Conservation (phyloP, 1,140 invertebrate genomes). For the Nasonia vitripennis region DNA sequence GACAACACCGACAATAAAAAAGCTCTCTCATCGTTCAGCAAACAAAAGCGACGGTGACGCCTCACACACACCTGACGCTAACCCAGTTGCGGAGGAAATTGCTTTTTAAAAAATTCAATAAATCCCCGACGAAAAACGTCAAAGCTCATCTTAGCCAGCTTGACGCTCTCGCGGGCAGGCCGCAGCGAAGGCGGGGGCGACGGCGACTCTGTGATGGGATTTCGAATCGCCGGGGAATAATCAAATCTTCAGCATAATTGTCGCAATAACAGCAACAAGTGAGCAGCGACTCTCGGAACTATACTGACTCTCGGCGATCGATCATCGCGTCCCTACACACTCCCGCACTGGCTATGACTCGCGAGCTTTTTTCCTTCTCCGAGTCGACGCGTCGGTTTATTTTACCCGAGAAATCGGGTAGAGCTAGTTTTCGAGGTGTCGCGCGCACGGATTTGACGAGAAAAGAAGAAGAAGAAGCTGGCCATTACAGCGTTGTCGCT, state of each 20-base stretch:
- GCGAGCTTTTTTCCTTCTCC: not conserved
- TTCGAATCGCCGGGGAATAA: not conserved
- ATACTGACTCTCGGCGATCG: not conserved
- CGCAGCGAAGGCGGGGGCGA: too few species aligned
- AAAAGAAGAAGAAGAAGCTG: not conserved
- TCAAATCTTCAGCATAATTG: constrained; percentile 41
- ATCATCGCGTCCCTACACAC: not conserved
- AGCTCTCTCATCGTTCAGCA: not conserved
- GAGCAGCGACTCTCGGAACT: constrained; percentile 7
- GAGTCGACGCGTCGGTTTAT: not conserved
- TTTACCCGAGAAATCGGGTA: not conserved
- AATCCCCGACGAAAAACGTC: not conserved
- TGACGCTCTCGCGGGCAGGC: not conserved
- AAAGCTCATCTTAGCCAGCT: not conserved
- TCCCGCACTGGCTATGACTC: not conserved
- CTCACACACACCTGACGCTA: not conserved
- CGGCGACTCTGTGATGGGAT: not conserved
- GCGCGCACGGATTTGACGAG: too few species aligned
- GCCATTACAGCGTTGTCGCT: not conserved
- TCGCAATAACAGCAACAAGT: constrained; percentile 48
- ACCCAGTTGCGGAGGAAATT: not conserved
- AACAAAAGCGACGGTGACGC: not conserved
- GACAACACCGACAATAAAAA: not conserved
- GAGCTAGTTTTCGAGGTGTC: too few species aligned
- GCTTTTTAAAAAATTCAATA: not conserved